These are phyloP conservation scores for Pissodes strobi DNA, from an alignment of 1,140 invertebrate genomes.

Conservation along the genomic window DNA sequence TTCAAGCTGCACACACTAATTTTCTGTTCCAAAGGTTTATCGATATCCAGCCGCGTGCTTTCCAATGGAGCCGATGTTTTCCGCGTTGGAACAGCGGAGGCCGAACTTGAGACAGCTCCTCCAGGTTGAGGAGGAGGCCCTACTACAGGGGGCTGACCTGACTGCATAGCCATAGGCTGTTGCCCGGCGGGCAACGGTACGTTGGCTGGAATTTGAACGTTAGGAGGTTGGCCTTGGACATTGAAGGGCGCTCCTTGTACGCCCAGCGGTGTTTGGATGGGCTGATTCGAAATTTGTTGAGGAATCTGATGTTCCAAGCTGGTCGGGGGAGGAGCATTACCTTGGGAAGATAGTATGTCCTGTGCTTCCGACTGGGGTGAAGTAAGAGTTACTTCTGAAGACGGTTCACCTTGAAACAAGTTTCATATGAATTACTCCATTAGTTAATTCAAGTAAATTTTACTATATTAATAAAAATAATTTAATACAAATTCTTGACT, in stretches of 20 bases:
- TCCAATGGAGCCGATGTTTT: conserved; percentile 46
- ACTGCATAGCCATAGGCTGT: not conserved
- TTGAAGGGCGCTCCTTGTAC: not conserved
- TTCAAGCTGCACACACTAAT: conserved; percentile 44
- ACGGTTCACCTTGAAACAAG: not conserved
- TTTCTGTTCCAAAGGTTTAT: conserved; percentile 43
- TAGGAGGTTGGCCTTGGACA: not conserved
- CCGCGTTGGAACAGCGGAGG: conserved; percentile 11
- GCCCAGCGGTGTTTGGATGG: conserved; percentile 1
- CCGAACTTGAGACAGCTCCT: too few relatives aligned
- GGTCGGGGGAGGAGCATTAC: not conserved
- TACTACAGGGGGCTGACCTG: not conserved
- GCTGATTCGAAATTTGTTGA: too few relatives aligned
- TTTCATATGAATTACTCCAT: too few relatives aligned
- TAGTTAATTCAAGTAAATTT: too few relatives aligned
- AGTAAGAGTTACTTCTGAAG: not conserved
- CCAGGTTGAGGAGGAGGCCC: not conserved
- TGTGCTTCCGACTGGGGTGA: conserved; percentile 1
- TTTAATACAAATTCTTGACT: too few relatives aligned
- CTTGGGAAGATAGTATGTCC: not conserved
- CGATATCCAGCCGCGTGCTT: conserved; percentile 34
- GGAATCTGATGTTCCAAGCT: not conserved
- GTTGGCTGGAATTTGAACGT: not conserved
- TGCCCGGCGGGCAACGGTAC: too few relatives aligned
- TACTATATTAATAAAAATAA: too few relatives aligned